Base-by-base conservation (phyloP, 2,888 invertebrate species). In the Pseudococcus viburni region DNA sequence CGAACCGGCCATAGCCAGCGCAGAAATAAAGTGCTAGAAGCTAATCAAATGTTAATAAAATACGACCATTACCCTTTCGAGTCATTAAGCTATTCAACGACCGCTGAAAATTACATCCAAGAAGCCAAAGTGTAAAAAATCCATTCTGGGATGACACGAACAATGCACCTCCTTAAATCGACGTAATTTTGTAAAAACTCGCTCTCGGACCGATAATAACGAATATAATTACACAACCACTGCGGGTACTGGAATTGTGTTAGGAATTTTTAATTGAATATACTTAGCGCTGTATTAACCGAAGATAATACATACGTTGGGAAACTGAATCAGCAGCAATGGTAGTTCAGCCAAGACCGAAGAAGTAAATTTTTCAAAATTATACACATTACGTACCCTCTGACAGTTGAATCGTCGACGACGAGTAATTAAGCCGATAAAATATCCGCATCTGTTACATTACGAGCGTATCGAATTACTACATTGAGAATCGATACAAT, bases 361-460 rank as follows among this genome's bases (percentile, higher is more conserved):
- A 59, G 19, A 6, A 11, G 64, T 64, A 64, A 22, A 64, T 64
- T 64, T 73, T 68, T 73, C 73, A 73, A 73, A 73, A 73, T 73
- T 73, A 73, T 73, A 73, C 73, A 73, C 33, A 64, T 64, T 64
- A 64, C 64, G 26, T 73, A 73, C 73, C 73, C 73, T 73, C 9
- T 15, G 73, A 73, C 73, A 73, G 33, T 73, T 6, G 77, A 42
- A 73, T 73, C 33, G 73, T 42, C 33, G 77, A n/a, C 17, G 39
- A 9, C 6, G 80, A 83, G 59, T 85, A 85, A 85, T 85, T 85
- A 85, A 85, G 80, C 19, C 80, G 46, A 83, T 19, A 83, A 83
- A 83, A 46, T 46, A 83, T 83, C 80, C 85, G 85, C 86, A 86
- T 86, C 64, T 86, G 86, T 86, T 86, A 68, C 86, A 64, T 19